Conservation (phyloP, 2,888 invertebrate genomes). For the Brenthis ino region DNA sequence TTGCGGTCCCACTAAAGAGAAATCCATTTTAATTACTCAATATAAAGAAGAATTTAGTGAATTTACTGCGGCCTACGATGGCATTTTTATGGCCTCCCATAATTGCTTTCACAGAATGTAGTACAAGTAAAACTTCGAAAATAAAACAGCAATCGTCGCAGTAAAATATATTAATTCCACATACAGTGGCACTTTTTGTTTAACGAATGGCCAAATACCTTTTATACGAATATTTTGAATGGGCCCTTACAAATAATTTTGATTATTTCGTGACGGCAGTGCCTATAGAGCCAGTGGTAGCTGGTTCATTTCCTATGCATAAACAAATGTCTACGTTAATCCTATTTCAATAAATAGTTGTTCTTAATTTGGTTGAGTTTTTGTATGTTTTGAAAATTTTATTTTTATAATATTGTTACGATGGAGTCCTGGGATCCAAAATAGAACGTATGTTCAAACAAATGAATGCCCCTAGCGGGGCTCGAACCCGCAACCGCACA, state of each 20-base stretch:
- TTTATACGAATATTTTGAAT: conserved; percentile 10
- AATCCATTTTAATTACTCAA: conserved; percentile 37
- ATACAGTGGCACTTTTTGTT: conserved; percentile 27
- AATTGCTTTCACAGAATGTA: conserved; percentile 39
- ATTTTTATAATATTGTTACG: no score
- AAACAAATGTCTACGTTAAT: no score
- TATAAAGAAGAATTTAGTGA: conserved; percentile 35
- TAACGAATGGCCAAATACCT: conserved; percentile 17
- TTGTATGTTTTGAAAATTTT: no score
- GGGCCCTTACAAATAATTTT: not conserved
- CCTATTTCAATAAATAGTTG: no score
- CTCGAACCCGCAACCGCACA: no score
- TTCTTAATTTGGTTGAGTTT: no score
- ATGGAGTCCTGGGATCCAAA: no score
- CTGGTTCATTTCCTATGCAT: no score
- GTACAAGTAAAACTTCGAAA: conserved; percentile 31
- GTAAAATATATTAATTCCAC: conserved; percentile 27
- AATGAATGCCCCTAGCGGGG: no score
- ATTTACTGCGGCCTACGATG: conserved; percentile 31
- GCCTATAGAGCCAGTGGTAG: no score
- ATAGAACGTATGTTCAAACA: no score
- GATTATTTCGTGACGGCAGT: no score
- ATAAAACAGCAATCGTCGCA: conserved; percentile 31
- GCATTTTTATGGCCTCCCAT: conserved; percentile 32
- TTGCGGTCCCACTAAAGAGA: conserved; percentile 8